Percentiles rank a stretch among this genome's conserved stretches.
phyloP scores from a whole-genome alignment of 2,797 vertebrate species.

The Hemibagrus guttatus region DNA sequence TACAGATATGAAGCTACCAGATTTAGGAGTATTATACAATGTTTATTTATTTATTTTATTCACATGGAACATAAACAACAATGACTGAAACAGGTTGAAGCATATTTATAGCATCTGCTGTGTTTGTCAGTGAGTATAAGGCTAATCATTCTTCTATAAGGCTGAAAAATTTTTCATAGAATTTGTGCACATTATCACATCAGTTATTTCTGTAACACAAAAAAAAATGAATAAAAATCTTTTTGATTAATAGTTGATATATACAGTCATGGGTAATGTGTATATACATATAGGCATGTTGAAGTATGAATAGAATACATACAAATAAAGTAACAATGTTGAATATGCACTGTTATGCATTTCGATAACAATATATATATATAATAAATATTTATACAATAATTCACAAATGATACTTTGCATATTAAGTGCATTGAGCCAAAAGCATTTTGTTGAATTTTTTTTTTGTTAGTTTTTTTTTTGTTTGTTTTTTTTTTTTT shows the following conservation, averaged over 20 bases:
- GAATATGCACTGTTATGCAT: slow-evolving; percentile 38
- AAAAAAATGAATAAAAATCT: slow-evolving; percentile 1
- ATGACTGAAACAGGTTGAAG: slow-evolving; percentile 23
- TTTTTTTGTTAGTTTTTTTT: too few species aligned
- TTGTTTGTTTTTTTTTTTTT: background rate
- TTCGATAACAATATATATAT: slow-evolving; percentile 37
- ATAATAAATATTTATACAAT: slow-evolving; percentile 61
- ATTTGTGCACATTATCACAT: slow-evolving; percentile 17
- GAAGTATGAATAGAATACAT: slow-evolving; percentile 38
- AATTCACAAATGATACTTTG: slow-evolving; percentile 54
- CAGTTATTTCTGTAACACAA: slow-evolving; percentile 13
- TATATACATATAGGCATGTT: slow-evolving; percentile 43
- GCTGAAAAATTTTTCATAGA: slow-evolving; percentile 3
- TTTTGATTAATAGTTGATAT: slow-evolving; percentile 33
- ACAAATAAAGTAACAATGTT: slow-evolving; percentile 37
- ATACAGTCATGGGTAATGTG: slow-evolving; percentile 45
- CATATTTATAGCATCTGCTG: slow-evolving; percentile 56
- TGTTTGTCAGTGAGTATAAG: slow-evolving; percentile 6
- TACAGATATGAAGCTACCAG: background rate
- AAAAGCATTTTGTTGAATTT: slow-evolving; percentile 6
- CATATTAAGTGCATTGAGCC: slow-evolving; percentile 45
- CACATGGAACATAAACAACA: slow-evolving; percentile 39
- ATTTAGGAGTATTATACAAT: slow-evolving; percentile 19
- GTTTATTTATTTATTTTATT: slow-evolving; percentile 39
- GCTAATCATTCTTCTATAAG: background rate